phyloP scores from a whole-genome alignment of 2,888 invertebrate species.

The Diaprepes abbreviatus region DNA sequence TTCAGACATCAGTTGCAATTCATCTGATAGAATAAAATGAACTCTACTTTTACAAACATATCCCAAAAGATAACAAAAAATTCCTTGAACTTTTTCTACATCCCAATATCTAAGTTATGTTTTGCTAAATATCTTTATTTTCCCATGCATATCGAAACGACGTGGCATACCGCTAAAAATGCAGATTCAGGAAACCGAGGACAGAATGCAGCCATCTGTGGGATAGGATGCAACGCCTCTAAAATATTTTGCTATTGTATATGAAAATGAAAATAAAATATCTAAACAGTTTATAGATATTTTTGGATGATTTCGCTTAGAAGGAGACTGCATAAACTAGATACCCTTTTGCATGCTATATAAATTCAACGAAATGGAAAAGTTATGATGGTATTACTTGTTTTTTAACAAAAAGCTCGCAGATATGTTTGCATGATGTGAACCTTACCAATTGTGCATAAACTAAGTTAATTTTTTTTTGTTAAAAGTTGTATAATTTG shows the following conservation, averaged over 20 bases:
- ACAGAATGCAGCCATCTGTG: conserved; percentile 36
- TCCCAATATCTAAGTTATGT: not conserved
- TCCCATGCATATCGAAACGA: conserved; percentile 16
- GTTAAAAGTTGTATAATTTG: no score
- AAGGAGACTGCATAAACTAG: not conserved
- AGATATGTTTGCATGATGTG: no score
- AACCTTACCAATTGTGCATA: no score
- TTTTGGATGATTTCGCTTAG: conserved; percentile 9
- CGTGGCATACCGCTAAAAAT: conserved; percentile 38
- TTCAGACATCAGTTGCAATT: no score
- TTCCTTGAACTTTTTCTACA: no score
- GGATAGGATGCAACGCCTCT: conserved; percentile 37
- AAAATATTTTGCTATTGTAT: conserved; percentile 39
- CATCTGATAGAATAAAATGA: no score
- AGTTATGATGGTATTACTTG: no score
- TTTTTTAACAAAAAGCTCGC: no score
- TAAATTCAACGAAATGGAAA: no score
- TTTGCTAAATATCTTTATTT: conserved; percentile 13
- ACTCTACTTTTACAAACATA: no score
- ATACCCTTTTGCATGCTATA: not conserved
- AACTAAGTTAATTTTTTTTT: no score
- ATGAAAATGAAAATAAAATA: conserved; percentile 38
- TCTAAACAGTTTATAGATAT: conserved; percentile 29
- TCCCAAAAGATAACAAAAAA: no score
- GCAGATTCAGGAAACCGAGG: conserved; percentile 29